Conservation (phyloP, 2,113 vertebrate genomes). For the Microcebus griseorufus region DNA sequence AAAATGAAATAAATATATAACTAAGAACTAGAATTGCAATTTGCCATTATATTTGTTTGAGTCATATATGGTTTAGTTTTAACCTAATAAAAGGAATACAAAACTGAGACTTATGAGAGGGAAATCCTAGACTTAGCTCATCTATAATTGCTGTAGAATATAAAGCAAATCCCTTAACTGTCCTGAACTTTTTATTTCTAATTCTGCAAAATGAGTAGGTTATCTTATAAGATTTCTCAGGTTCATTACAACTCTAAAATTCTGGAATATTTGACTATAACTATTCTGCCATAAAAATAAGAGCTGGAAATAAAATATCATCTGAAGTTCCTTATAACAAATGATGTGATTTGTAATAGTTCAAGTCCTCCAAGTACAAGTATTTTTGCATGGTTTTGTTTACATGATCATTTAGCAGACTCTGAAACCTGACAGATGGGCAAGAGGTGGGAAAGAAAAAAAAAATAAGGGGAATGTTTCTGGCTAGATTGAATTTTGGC, state of each 20-base stretch:
- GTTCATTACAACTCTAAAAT: not conserved
- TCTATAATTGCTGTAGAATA: not conserved
- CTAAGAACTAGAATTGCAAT: not conserved
- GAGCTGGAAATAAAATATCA: not conserved
- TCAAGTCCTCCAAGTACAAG: not conserved
- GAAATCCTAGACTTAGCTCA: not conserved
- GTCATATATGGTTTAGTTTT: not conserved
- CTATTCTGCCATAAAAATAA: not conserved
- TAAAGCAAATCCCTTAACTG: not conserved
- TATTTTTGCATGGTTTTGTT: not conserved
- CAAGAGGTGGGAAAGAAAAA: not conserved
- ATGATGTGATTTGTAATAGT: not conserved
- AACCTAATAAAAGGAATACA: not conserved
- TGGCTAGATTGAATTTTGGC: not conserved
- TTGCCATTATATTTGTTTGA: not conserved
- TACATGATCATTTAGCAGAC: not conserved
- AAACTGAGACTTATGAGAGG: not conserved
- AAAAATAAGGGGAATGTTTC: not conserved
- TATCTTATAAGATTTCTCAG: not conserved
- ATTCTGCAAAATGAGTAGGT: not conserved
- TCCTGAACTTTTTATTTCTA: not conserved
- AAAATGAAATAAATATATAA: not conserved
- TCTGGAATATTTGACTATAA: not conserved
- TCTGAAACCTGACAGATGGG: not conserved
- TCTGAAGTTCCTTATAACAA: not conserved